Percentiles rank a stretch among this genome's conserved stretches.
Conservation (phyloP, 2,888 invertebrate species). For the Platycheirus rosarum region DNA sequence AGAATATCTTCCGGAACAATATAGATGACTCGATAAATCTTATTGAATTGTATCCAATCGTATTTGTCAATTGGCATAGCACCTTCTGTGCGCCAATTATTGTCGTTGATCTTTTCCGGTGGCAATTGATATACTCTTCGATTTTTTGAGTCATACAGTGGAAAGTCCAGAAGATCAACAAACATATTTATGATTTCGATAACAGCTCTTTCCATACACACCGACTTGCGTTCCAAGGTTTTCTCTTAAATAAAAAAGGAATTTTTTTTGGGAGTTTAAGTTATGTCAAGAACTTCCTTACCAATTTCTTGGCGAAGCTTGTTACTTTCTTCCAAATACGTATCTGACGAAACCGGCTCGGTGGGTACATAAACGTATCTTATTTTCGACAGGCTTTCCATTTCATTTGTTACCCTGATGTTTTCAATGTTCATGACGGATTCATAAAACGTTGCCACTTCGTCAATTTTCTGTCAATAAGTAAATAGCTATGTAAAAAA, state of each 20-base stretch:
- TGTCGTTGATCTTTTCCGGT: conserved; percentile 84
- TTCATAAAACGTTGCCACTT: conserved; percentile 77
- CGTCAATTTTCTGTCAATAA: conserved; percentile 76
- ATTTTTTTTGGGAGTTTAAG: background rate
- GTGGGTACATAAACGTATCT: conserved; percentile 86
- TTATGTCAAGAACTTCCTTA: conserved; percentile 54
- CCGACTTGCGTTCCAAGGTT: conserved; percentile 85
- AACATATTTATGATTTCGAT: conserved; percentile 91
- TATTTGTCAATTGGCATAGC: conserved; percentile 80
- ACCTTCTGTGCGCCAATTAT: conserved; percentile 81
- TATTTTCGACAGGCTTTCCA: conserved; percentile 86
- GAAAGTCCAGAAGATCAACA: conserved; percentile 83
- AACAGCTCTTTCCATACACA: conserved; percentile 89
- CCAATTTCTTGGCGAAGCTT: conserved; percentile 82
- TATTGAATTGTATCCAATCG: conserved; percentile 81
- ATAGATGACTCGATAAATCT: conserved; percentile 80
- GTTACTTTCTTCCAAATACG: conserved; percentile 86
- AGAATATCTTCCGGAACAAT: conserved; percentile 78
- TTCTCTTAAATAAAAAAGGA: conserved; percentile 78
- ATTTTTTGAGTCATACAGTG: conserved; percentile 83
- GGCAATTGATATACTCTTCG: conserved; percentile 85
- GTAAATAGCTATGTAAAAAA: conserved; percentile 4
- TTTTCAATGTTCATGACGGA: conserved; percentile 89
- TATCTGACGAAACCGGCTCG: conserved; percentile 85
- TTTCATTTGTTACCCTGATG: conserved; percentile 88